A percentile compares a stretch with the other conserved stretches of the same genome.
phyloP scores from a whole-genome alignment of 2,888 invertebrate species.

The Xylota segnis region DNA sequence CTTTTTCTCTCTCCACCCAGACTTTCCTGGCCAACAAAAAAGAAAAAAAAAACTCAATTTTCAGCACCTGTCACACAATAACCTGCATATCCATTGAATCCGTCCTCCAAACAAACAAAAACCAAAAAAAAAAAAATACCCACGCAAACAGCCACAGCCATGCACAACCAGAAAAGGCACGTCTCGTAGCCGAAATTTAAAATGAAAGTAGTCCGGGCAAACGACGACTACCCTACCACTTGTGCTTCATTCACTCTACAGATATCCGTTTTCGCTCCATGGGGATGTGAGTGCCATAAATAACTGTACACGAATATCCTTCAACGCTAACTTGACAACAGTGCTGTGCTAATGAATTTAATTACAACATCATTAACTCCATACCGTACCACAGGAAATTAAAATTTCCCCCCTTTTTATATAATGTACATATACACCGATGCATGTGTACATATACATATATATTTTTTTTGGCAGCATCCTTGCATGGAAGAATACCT shows the following conservation, averaged over 20 bases:
- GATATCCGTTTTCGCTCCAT: conserved; percentile 4
- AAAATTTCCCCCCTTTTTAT: conserved; percentile 34
- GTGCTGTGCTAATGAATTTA: conserved; percentile 75
- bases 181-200: conserved; percentile 7
- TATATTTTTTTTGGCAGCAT: conserved; percentile 37
- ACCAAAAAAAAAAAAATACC: not conserved
- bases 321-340: conserved; percentile 72
- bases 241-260: not conserved
- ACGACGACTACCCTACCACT: conserved; percentile 12
- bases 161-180: not conserved
- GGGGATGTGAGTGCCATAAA: conserved; percentile 44
- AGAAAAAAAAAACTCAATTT: conserved; percentile 25
- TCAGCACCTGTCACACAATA: conserved; percentile 46
- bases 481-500: conserved; percentile 31
- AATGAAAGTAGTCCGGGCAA: conserved; percentile 6
- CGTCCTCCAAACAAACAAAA: not conserved
- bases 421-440: too few relatives aligned
- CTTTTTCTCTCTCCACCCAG: not conserved
- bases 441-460: too few relatives aligned
- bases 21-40: not conserved
- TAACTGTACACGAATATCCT: conserved; percentile 69
- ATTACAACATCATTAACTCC: conserved; percentile 76
- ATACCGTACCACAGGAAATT: conserved; percentile 70
- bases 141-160: conserved; percentile 1
- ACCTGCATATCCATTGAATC: conserved; percentile 17